These are phyloP conservation scores for Diachasmimorpha longicaudata DNA, from an alignment of 1,140 invertebrate genomes.

Conservation along the genomic window DNA sequence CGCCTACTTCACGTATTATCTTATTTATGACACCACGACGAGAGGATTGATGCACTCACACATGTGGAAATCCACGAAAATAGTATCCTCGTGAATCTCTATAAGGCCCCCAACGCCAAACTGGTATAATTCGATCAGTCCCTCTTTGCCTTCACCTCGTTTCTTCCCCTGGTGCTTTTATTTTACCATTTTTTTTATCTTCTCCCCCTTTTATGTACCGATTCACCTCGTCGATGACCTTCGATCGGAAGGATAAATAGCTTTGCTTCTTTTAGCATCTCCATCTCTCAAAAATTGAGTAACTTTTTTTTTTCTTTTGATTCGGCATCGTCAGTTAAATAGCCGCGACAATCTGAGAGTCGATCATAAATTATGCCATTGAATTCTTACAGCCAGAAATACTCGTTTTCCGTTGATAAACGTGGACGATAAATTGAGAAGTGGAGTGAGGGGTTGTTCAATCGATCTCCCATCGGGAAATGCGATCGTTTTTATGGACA, in stretches of 20 bases:
- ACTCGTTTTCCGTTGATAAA: not conserved
- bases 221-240: not conserved
- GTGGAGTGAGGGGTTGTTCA: not conserved
- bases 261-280: not conserved
- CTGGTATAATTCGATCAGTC: conserved; percentile 45
- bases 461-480: not conserved
- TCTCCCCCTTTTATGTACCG: not conserved
- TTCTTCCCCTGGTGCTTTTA: not conserved
- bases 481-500: not conserved
- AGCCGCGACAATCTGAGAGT: not conserved
- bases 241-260: not conserved
- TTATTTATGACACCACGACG: not conserved
- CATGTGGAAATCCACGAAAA: not conserved
- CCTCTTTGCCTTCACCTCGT: conserved; percentile 14
- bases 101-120: conserved; percentile 47
- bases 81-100: conserved; percentile 47
- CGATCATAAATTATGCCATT: conserved; percentile 2
- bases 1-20: conserved; percentile 32
- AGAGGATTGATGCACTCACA: not conserved
- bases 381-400: not conserved
- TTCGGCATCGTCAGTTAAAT: not conserved
- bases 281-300: not conserved
- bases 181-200: not conserved
- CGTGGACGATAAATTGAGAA: not conserved
- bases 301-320: not conserved